phyloP scores from a whole-genome alignment of 2,113 vertebrate species.

The Atlantisia rogersi region DNA sequence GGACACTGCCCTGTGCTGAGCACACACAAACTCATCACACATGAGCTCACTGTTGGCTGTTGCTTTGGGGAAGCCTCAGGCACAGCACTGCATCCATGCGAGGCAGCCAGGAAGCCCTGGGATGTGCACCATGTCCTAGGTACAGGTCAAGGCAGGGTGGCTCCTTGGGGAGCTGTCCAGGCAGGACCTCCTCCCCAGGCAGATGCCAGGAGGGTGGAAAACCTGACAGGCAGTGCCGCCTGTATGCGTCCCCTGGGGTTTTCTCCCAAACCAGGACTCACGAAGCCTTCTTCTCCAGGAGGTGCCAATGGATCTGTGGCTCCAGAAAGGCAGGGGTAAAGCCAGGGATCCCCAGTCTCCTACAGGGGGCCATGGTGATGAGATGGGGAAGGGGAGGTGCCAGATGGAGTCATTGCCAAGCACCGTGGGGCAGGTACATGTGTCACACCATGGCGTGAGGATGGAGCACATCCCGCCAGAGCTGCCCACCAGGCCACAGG shows the following conservation, averaged over 20 bases:
- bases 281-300: neutral
- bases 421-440: too few species aligned
- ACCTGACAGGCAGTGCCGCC: neutral
- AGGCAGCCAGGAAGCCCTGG: neutral
- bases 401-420: too few species aligned
- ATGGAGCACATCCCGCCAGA: accelerated
- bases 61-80: neutral
- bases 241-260: neutral
- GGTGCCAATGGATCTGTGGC: accelerated
- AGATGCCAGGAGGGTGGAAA: neutral
- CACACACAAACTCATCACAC: too few species aligned
- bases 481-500: neutral
- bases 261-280: neutral
- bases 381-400: too few species aligned
- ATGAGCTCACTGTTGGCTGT: neutral
- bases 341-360: neutral
- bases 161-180: neutral
- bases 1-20: too few species aligned
- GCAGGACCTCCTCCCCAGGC: neutral
- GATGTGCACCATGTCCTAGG: neutral
- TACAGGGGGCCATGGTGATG: accelerated
- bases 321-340: neutral
- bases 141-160: neutral
- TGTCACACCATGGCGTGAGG: neutral
- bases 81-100: neutral